A percentile compares a stretch with the other conserved stretches of the same genome.
Conservation (phyloP, 1,140 invertebrate species). For the Drosophila equinoxialis region DNA sequence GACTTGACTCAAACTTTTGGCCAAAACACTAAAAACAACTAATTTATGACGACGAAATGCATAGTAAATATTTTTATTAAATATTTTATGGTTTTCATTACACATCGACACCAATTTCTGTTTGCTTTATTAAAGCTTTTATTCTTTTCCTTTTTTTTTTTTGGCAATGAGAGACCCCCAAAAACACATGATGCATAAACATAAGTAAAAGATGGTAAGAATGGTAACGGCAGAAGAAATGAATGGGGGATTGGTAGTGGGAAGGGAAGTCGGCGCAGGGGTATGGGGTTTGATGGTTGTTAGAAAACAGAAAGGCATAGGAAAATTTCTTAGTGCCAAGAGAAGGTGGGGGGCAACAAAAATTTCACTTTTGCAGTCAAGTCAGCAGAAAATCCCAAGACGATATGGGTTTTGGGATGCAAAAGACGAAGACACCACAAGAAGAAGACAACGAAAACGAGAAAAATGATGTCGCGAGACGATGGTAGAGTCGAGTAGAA, state of each 20-base stretch:
- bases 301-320: conserved; percentile 4
- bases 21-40: conserved; percentile 75
- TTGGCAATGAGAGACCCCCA: too few species aligned
- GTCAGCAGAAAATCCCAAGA: conserved; percentile 53
- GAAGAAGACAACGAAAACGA: conserved; percentile 35
- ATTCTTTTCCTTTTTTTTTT: too few species aligned
- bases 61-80: conserved; percentile 81
- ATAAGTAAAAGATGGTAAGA: conserved; percentile 47
- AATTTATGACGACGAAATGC: conserved; percentile 72
- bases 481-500: background rate
- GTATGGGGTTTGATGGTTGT: background rate
- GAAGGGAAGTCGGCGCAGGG: background rate
- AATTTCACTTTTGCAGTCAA: conserved; percentile 55
- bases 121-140: conserved; percentile 62
- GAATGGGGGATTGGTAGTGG: background rate
- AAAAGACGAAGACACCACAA: conserved; percentile 19
- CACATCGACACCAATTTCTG: conserved; percentile 62
- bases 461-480: conserved; percentile 33
- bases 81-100: conserved; percentile 79
- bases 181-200: conserved; percentile 60
- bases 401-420: conserved; percentile 50
- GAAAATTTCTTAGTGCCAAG: conserved; percentile 10
- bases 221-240: background rate
- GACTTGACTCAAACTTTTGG: conserved; percentile 55
- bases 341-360: background rate